phyloP scores from a whole-genome alignment of 2,797 vertebrate species.

The Zenarchopterus dispar region DNA sequence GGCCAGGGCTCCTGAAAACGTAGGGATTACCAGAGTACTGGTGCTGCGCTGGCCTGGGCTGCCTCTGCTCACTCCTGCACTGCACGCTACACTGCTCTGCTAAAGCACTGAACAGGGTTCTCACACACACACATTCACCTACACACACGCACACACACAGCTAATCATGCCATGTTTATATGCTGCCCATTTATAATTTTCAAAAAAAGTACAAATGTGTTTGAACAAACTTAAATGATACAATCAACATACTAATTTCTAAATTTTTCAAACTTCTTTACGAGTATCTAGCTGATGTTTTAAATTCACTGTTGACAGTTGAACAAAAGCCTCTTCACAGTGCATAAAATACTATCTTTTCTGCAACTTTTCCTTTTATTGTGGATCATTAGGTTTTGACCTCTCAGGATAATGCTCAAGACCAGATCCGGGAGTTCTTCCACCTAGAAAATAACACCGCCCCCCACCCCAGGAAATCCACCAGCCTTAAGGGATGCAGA shows the following conservation, averaged over 20 bases:
- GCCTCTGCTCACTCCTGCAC: slow-evolving; percentile 88
- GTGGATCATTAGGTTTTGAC: slow-evolving; percentile 9
- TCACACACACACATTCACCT: slow-evolving; percentile 70
- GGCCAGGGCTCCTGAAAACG: slow-evolving; percentile 99
- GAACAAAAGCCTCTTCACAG: not conserved
- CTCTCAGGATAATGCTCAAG: not conserved
- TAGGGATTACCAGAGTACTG: slow-evolving; percentile 92
- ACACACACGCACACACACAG: slow-evolving; percentile 35
- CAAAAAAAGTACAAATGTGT: slow-evolving; percentile 37
- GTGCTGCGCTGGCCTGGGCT: slow-evolving; percentile 76
- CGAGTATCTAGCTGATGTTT: not conserved
- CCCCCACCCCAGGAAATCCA: slow-evolving; percentile 48
- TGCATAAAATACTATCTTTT: not conserved
- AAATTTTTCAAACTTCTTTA: not conserved
- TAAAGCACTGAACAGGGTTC: slow-evolving; percentile 78
- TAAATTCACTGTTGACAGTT: not conserved
- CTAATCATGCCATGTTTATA: slow-evolving; percentile 34
- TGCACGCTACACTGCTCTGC: slow-evolving; percentile 83
- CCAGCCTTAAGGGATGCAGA: slow-evolving; percentile 35
- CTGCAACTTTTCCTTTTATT: not conserved
- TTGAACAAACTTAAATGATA: slow-evolving; percentile 10
- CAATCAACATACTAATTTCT: not conserved
- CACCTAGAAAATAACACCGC: not conserved
- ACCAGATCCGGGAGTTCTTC: not conserved
- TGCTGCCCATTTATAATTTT: slow-evolving; percentile 33